A percentile compares a stretch with the other conserved stretches of the same genome.
Evolutionary conservation across 2,888 invertebrate genomes (phyloP).

Genomic region (Uropetala carovei): DNA sequence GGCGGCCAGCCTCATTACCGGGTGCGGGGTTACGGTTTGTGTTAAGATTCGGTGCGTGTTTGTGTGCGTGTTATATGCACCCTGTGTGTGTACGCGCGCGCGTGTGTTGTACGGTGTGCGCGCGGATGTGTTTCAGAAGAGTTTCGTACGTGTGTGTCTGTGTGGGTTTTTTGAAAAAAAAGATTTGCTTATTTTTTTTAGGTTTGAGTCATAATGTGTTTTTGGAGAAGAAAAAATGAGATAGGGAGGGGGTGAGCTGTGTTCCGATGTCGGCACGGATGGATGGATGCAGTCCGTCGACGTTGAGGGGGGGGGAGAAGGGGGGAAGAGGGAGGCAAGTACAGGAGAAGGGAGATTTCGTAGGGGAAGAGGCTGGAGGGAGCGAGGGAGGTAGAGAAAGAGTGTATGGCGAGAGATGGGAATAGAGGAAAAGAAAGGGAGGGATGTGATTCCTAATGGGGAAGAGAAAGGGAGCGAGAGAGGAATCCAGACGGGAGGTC

Average conservation of each 20-base stretch:
- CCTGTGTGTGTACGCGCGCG: not conserved
- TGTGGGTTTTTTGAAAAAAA: conserved; percentile 1
- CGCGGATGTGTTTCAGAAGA: not conserved
- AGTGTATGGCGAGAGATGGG: not conserved
- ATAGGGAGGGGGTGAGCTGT: not conserved
- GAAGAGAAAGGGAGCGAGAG: too few relatives aligned
- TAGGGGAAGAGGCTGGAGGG: too few relatives aligned
- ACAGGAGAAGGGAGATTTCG: not conserved
- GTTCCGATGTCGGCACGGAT: not conserved
- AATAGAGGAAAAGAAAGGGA: not conserved
- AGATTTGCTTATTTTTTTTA: not conserved
- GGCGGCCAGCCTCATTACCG: conserved; percentile 57
- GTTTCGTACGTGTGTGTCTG: not conserved
- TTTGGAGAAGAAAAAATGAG: not conserved
- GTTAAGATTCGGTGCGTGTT: not conserved
- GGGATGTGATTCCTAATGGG: too few relatives aligned
- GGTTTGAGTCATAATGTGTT: conserved; percentile 25
- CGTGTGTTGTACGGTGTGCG: not conserved
- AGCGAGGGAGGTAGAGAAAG: not conserved
- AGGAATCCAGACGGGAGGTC: not conserved
- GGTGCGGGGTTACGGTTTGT: conserved; percentile 30
- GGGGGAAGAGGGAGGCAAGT: not conserved
- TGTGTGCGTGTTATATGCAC: conserved; percentile 10
- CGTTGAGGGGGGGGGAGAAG: not conserved
- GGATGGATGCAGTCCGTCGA: conserved; percentile 3